Evolutionary conservation across 30 jellyfish, hydroid and myxozoan species (phyloP).

Genomic region (Catostylus mosaicus): DNA sequence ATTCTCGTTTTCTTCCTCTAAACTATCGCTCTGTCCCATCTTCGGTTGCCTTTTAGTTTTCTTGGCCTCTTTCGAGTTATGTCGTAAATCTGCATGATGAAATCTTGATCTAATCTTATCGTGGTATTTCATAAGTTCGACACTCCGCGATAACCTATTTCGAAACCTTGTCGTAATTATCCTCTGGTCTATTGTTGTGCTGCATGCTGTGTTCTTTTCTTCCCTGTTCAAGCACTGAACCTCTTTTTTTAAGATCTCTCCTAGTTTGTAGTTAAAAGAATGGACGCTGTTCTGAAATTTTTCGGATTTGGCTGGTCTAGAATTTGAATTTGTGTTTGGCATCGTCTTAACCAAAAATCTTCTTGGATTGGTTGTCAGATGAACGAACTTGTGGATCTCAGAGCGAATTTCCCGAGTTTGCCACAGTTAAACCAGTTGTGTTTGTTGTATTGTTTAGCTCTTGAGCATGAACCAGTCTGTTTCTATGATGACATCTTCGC

Average conservation of each 20-base stretch:
- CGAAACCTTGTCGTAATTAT: constrained; percentile 60
- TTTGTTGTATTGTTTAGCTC: too few species aligned
- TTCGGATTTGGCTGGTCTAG: neutral
- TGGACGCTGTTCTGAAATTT: constrained; percentile 30
- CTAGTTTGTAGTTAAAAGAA: constrained; percentile 46
- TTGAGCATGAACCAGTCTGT: too few species aligned
- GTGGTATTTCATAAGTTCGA: constrained; percentile 54
- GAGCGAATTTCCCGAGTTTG: too few species aligned
- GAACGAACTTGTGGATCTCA: too few species aligned
- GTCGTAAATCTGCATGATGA: constrained; percentile 6
- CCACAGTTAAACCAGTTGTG: too few species aligned
- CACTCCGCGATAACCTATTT: constrained; percentile 47
- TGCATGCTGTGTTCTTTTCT: constrained; percentile 64
- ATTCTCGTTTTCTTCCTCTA: neutral
- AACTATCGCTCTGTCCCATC: neutral
- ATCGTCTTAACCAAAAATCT: neutral
- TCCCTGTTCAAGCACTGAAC: constrained; percentile 48
- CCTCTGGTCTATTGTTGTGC: constrained; percentile 58
- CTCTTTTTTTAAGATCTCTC: constrained; percentile 49
- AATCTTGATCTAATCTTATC: constrained; percentile 44
- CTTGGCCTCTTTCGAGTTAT: neutral
- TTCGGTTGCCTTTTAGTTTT: neutral
- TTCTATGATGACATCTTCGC: too few species aligned
- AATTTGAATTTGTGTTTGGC: neutral
- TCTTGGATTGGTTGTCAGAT: too few species aligned